These are phyloP conservation scores for Platorchestia sp. DNA, from an alignment of 1,140 invertebrate genomes.

Conservation along the genomic window DNA sequence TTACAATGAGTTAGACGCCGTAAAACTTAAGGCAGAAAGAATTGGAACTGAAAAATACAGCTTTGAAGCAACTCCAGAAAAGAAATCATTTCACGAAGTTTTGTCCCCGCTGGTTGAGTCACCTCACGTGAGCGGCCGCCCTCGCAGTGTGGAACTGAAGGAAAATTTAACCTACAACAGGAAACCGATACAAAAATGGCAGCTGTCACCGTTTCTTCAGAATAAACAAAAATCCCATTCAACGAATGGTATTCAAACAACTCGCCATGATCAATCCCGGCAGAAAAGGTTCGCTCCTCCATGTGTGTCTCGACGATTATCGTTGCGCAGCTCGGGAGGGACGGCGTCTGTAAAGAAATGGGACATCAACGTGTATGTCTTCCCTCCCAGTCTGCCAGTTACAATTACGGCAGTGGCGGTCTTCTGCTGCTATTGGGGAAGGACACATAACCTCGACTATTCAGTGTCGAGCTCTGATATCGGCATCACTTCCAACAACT, in stretches of 20 bases:
- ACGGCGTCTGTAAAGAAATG: not conserved
- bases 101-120: not conserved
- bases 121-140: not conserved
- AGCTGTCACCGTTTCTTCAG: not conserved
- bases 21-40: not conserved
- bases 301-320: not conserved
- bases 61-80: not conserved
- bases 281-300: not conserved
- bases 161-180: not conserved
- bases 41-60: not conserved
- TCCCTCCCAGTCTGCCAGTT: not conserved
- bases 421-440: not conserved
- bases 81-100: not conserved
- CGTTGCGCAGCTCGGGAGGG: not conserved
- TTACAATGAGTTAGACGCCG: not conserved
- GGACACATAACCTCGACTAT: not conserved
- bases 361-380: not conserved
- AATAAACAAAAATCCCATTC: not conserved
- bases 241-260: not conserved
- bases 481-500: not conserved
- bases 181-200: not conserved
- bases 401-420: not conserved
- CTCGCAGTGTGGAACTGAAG: not conserved
- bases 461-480: not conserved
- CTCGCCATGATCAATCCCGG: not conserved